Evolutionary conservation across 2,113 vertebrate species (phyloP).

Genomic region (Corvus moneduloides): DNA sequence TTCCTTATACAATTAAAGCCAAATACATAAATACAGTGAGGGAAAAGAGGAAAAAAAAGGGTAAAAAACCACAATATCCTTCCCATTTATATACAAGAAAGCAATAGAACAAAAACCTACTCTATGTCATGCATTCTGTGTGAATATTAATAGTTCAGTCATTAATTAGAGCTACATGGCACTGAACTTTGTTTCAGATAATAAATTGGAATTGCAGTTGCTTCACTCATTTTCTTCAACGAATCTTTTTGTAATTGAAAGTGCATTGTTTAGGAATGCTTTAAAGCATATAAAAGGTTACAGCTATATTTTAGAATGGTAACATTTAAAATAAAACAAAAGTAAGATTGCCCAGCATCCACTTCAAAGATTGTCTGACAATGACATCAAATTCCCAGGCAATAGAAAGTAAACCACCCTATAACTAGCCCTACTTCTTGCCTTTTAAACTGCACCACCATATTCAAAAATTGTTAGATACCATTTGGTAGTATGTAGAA

Average conservation of each 20-base stretch:
- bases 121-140: neutral
- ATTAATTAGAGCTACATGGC: neutral
- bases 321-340: neutral
- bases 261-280: neutral
- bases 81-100: neutral
- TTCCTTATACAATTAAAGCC: neutral
- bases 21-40: neutral
- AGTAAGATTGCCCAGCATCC: neutral
- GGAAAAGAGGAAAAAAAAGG: fast-evolving
- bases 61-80: fast-evolving
- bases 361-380: neutral
- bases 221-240: neutral
- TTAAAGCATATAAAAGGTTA: neutral
- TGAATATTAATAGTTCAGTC: neutral
- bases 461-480: neutral
- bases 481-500: neutral
- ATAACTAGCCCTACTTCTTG: neutral
- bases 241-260: neutral
- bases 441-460: neutral
- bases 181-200: neutral
- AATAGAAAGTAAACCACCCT: neutral
- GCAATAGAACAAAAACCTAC: neutral
- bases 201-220: neutral
- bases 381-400: neutral
- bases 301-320: neutral